These are phyloP conservation scores for Chaunax sp. DNA, from an alignment of 2,797 vertebrate species.

Conservation along the genomic window DNA sequence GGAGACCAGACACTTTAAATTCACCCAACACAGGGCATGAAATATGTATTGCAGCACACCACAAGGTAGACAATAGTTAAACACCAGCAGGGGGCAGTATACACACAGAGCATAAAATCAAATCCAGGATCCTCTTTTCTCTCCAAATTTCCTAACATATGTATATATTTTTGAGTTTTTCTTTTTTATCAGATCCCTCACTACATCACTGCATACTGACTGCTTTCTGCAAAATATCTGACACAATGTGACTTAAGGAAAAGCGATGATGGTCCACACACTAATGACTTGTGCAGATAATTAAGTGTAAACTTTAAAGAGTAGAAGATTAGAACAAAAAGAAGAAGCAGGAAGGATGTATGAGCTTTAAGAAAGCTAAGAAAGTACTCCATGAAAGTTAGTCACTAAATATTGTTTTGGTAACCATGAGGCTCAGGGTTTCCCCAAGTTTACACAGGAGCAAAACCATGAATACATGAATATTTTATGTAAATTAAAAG, in stretches of 20 bases:
- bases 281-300: background rate
- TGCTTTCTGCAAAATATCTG: too few relatives aligned
- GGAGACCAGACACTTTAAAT: constrained; percentile 26
- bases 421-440: constrained; percentile 64
- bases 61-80: background rate
- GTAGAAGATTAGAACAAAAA: constrained; percentile 11
- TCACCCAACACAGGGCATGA: constrained; percentile 15
- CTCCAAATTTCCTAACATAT: constrained; percentile 2
- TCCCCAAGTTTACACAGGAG: constrained; percentile 73
- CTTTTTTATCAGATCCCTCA: background rate
- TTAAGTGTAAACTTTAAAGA: constrained; percentile 14
- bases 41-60: constrained; percentile 25
- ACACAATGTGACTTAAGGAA: background rate
- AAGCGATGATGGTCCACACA: background rate
- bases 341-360: constrained; percentile 1
- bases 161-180: background rate
- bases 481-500: constrained; percentile 79
- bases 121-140: background rate
- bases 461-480: constrained; percentile 74
- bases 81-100: constrained; percentile 74
- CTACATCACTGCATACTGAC: background rate
- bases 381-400: constrained; percentile 22
- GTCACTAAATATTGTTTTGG: constrained; percentile 66
- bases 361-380: constrained; percentile 6
- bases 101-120: constrained; percentile 30